Evolutionary conservation across 2,113 vertebrate genomes (phyloP).

Genomic region (Notothenia coriiceps): DNA sequence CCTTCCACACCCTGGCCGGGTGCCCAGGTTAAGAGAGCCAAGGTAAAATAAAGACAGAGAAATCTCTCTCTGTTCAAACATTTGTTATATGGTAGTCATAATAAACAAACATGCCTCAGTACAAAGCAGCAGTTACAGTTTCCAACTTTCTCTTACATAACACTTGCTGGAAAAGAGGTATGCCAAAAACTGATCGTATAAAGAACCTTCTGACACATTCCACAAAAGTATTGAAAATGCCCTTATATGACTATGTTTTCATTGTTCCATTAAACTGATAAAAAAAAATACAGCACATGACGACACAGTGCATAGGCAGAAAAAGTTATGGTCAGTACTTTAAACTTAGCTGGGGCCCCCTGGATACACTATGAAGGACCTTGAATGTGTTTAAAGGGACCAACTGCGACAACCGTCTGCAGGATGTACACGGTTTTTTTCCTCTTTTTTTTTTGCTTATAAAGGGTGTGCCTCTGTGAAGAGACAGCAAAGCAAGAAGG

Average conservation of each 20-base stretch:
- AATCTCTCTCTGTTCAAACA: conserved; percentile 39
- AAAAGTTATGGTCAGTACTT: conserved; percentile 19
- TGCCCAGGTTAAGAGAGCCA: conserved; percentile 74
- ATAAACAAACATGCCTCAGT: not conserved
- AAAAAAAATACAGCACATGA: not conserved
- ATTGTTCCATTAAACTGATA: not conserved
- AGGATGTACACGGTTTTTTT: conserved; percentile 21
- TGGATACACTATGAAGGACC: not conserved
- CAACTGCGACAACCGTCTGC: not conserved
- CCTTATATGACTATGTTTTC: not conserved
- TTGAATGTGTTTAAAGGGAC: conserved; percentile 3
- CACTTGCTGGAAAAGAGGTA: not conserved
- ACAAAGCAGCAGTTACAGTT: conserved; percentile 24
- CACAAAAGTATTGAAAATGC: not conserved
- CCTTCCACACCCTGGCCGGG: conserved; percentile 67
- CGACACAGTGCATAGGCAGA: not conserved
- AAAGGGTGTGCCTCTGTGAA: conserved; percentile 77
- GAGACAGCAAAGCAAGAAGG: conserved; percentile 69
- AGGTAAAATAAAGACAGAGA: conserved; percentile 62
- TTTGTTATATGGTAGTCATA: conserved; percentile 21
- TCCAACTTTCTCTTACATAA: conserved; percentile 9
- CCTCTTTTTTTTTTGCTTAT: conserved; percentile 19
- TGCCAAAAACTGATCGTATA: not conserved
- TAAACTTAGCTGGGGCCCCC: not conserved
- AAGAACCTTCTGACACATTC: conserved; percentile 3